Evolutionary conservation across 2,888 invertebrate species (phyloP), one percentile per base, ranked within the genome.

Genomic region (Cylloceria caligata): DNA sequence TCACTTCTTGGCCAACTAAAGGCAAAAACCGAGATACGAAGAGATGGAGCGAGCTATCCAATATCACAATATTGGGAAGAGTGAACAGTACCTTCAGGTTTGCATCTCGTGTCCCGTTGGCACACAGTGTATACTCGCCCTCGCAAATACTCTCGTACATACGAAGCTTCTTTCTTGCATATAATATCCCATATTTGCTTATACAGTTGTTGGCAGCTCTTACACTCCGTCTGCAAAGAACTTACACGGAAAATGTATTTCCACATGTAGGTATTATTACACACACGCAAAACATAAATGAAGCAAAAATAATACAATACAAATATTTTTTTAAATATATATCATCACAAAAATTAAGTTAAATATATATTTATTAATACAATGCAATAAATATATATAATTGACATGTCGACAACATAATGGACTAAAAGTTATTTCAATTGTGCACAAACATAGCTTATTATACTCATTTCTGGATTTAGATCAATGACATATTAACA

Each of bases 31-130:
- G 62, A 45, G 34, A 69, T 30, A 13, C 45, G 30, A 60, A 64
- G 45, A 68, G 34, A 34, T 34, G 24, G 13, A 57, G 47, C 36
- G 30, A 73, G 57, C 39, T 49, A 69, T n/a, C 72, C 75, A 75
- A 79, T 83, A 79, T 72, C 16, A 62, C 75, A 67, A 83, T 79
- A 83, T 76, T 45, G 60, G 57, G 36, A 74, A 72, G 68, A 45
- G 49, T 49, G 39, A 55, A 57, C 47, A 47, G 36, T 34, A 52
- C 39, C 42, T 27, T 11, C 21, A 67, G n/a, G 21, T 62, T 69
- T 62, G 64, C 16, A n/a, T 24, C 30, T 6, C 24, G 69, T 49
- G 27, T 74, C 34, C 65, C 47, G 55, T 55, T 49, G 64, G 45
- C 81, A 55, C 74, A 72, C 60, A 16, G 60, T 60, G 60, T 36